Percentiles rank a stretch among this genome's conserved stretches.
Conservation (phyloP, 2,797 vertebrate species). For the Nannoperca australis region DNA sequence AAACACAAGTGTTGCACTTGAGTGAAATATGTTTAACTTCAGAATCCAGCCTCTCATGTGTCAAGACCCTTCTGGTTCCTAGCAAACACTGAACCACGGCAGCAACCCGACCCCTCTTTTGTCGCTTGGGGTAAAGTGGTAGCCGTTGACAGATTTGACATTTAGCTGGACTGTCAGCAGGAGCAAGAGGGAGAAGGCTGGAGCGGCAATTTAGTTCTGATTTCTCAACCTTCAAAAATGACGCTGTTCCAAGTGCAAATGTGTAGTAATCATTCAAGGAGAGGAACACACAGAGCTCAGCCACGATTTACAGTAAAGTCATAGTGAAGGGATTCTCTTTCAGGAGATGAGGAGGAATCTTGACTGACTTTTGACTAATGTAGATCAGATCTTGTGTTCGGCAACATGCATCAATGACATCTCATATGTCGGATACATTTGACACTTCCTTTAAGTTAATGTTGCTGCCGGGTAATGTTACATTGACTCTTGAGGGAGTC, state of each 20-base stretch:
- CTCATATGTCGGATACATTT: conserved; percentile 16
- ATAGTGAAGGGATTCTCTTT: conserved; percentile 17
- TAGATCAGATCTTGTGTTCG: conserved; percentile 1
- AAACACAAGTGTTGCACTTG: conserved; percentile 54
- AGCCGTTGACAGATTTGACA: conserved; percentile 85
- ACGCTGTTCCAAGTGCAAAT: conserved; percentile 25
- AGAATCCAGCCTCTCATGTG: conserved; percentile 49
- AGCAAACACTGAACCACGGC: conserved; percentile 70
- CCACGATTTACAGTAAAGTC: conserved; percentile 3
- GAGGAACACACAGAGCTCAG: conserved; percentile 2
- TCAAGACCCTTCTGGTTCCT: conserved; percentile 64
- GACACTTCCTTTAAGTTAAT: conserved; percentile 7
- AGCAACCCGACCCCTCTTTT: conserved; percentile 83
- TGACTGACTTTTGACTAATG: not conserved
- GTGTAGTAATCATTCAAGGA: conserved; percentile 28
- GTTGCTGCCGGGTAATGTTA: not conserved
- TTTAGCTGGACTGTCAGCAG: conserved; percentile 76
- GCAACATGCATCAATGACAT: conserved; percentile 3
- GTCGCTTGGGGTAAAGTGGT: conserved; percentile 82
- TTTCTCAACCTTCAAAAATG: conserved; percentile 51
- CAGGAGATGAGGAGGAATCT: not conserved
- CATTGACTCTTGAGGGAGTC: not conserved
- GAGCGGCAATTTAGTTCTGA: conserved; percentile 48
- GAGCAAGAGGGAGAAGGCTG: conserved; percentile 32
- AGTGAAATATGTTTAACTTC: conserved; percentile 38